Base-by-base conservation (phyloP, 2,888 invertebrate species). In the Oligia strigilis region DNA sequence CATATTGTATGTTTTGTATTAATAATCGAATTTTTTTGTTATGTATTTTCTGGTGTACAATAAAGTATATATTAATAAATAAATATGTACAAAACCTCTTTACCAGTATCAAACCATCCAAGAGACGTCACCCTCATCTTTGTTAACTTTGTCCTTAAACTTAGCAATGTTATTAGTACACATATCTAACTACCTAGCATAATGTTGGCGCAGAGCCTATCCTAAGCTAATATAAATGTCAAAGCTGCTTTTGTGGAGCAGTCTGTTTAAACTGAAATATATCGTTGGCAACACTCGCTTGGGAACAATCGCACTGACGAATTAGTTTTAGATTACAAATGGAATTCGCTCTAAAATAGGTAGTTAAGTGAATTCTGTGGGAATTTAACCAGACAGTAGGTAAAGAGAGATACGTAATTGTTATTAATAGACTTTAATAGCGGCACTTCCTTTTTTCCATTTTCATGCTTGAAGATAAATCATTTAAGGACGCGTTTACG, bases 171-270 rank as follows among this genome's bases (percentile, higher is more conserved):
- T 80, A 74, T 81, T 85, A 85, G 76, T 65, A 82, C 71, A 29
- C 78, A 76, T 80, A 75, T 72, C 52, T 85, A 52, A 71, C 58
- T 77, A 77, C 78, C 80, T 80, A 75, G 78, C 70, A 66, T 71
- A 85, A 77, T 75, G 81, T 82, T 83, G 69, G 69, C 78, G 72
- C 78, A 79, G 73, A 78, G 77, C 77, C 81, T 71, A 79, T 80
- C 85, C 84, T 87, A 88, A 86, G 82, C 83, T 77, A 83, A 88
- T 83, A 87, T 81, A 84, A 76, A 85, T 84, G 81, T 83, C 84
- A 84, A 88, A 90, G 79, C 81, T 80, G 77, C 85, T 85, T 88
- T 84, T 86, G 83, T 79, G 60, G 66, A 36, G 23, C 76, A 81
- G 70, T 72, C 80, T 83, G 80, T 82, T 78, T 81, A 75, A 89